Evolutionary conservation across 2,888 invertebrate species (phyloP).

Genomic region (Campopleginae sp.): DNA sequence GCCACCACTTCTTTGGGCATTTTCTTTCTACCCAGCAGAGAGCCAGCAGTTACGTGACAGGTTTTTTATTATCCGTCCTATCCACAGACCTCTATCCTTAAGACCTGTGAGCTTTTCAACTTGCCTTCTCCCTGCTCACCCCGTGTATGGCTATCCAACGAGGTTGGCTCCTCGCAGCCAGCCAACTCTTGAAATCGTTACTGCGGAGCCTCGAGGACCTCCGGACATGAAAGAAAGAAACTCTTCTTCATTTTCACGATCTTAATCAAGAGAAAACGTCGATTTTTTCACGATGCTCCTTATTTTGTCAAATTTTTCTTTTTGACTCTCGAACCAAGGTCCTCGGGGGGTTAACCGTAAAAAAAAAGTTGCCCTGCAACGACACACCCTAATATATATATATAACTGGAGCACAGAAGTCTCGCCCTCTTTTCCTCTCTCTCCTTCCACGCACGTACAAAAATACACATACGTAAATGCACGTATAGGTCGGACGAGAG

Average conservation of each 20-base stretch:
- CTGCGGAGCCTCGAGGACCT: conserved; percentile 8
- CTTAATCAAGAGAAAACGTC: not conserved
- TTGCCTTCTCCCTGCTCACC: conserved; percentile 38
- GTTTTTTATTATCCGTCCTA: conserved; percentile 85
- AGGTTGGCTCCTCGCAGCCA: not conserved
- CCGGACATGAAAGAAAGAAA: not conserved
- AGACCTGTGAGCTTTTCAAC: conserved; percentile 48
- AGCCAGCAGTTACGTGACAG: conserved; percentile 83
- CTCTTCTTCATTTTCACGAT: not conserved
- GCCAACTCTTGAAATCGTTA: conserved; percentile 51
- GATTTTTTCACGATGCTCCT: not conserved
- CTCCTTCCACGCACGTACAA: conserved; percentile 15
- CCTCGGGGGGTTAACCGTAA: too few species aligned
- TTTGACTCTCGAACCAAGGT: too few species aligned
- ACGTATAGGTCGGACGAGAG: conserved; percentile 54
- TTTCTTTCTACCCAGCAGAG: conserved; percentile 70
- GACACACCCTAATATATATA: conserved; percentile 13
- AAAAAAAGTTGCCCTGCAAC: too few species aligned
- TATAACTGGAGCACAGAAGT: not conserved
- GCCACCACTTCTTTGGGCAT: conserved; percentile 36
- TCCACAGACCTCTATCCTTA: conserved; percentile 13
- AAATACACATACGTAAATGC: conserved; percentile 60
- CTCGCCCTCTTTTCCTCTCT: not conserved
- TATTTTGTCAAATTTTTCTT: too few species aligned
- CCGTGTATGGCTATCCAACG: conserved; percentile 2